Base-by-base conservation (phyloP, 2,113 vertebrate genomes). In the Phyllopteryx taeniolatus region DNA sequence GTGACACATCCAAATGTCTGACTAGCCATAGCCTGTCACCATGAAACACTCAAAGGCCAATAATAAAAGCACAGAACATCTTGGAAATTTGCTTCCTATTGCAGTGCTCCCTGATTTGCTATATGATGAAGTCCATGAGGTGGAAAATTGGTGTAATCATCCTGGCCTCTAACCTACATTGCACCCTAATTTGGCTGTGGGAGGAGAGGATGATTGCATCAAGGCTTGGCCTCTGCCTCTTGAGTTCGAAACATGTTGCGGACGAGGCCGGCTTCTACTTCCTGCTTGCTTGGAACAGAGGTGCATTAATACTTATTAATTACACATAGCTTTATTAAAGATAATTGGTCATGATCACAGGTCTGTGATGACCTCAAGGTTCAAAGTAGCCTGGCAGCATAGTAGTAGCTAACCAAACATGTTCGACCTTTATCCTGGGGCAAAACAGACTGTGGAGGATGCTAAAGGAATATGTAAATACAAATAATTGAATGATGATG, bases 121-220 rank as follows among this genome's bases (percentile, higher is more conserved):
- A 68, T 81, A 70, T 87, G 83, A 88, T 79, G 74, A 86, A 87
- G 74, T 67, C 84, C 87, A 87, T 84, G 88, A 81, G 81, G 31
- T 87, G 82, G 87, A 89, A 88, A 88, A 90, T 83, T 84, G 84
- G 71, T 71, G 78, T 83, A 90, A 90, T 90, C 74, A 81, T 83
- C 83, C 73, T 82, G 83, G 75, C 84, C 87, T 86, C 77, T 84
- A 76, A 89, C 83, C 85, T 83, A 61, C 64, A 44, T 65, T 77
- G 75, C 79, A 75, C 75, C 78, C 76, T 78, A 73, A 81, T 83
- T 83, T 79, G 71, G 77, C 79, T 80, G 68, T 31, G 19, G 53
- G 75, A 73, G 71, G 80, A 53, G 76, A 72, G 46, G 71, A 82
- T 74, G 79, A 80, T 70, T 74, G 68, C 77, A 84, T 84, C 76